Conservation (phyloP, 1,140 invertebrate species). For the Drosophila jambulina region DNA sequence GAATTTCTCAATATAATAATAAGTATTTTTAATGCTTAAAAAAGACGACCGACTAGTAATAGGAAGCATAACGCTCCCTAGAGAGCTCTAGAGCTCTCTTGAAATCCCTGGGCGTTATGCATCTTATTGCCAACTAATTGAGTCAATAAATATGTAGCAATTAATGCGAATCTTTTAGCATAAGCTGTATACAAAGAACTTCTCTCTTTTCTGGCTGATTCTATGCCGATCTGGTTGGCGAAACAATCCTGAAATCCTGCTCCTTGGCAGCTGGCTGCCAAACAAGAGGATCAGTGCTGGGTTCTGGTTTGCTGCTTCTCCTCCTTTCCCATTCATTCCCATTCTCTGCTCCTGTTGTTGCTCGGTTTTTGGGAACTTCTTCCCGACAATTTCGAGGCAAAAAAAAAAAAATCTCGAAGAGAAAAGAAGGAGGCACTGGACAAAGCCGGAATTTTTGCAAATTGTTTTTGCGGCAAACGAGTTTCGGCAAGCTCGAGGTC, state of each 20-base stretch:
- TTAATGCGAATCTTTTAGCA: not conserved
- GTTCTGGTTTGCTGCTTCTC: constrained; percentile 35
- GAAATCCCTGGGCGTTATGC: not conserved
- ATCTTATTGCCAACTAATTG: not conserved
- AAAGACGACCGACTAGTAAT: not conserved
- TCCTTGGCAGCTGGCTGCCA: constrained; percentile 45
- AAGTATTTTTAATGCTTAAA: not conserved
- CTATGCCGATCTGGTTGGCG: constrained; percentile 4
- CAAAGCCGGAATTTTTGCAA: constrained; percentile 76
- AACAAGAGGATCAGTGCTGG: constrained; percentile 40
- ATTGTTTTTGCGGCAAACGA: constrained; percentile 73
- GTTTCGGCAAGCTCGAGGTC: constrained; percentile 35
- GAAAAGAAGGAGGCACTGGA: constrained; percentile 12
- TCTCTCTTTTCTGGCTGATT: not conserved
- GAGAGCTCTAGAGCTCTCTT: not conserved
- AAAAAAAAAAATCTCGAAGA: constrained; percentile 11
- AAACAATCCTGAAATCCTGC: constrained; percentile 15
- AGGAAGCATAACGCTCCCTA: not conserved
- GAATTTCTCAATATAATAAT: not conserved
- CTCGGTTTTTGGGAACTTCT: constrained; percentile 44
- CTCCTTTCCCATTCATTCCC: not conserved
- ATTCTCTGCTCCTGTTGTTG: constrained; percentile 7
- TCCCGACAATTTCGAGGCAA: constrained; percentile 50
- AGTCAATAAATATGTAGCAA: not conserved
- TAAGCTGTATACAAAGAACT: not conserved